Evolutionary conservation across 1,140 invertebrate species (phyloP).

Genomic region (Centruroides sculpturatus): DNA sequence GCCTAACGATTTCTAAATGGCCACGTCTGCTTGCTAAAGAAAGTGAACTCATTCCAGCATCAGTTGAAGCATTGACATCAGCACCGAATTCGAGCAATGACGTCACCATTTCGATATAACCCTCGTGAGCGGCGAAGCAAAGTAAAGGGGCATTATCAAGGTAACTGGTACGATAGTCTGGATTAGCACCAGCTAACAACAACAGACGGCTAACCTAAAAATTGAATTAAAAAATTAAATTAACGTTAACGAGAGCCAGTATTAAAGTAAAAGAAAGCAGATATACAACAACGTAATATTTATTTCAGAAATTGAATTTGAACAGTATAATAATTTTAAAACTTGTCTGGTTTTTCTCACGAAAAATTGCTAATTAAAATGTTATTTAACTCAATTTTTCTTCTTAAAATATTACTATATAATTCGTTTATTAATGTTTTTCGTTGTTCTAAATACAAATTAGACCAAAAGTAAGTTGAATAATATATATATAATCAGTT

Average conservation of each 20-base stretch:
- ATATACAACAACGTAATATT: not conserved
- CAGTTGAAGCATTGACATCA: constrained; percentile 72
- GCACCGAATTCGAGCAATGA: constrained; percentile 83
- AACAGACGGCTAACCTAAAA: constrained; percentile 69
- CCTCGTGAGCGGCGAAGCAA: constrained; percentile 76
- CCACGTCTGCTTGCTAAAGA: constrained; percentile 54
- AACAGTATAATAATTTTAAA: not conserved
- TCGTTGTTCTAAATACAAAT: too few species aligned
- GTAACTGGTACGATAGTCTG: constrained; percentile 53
- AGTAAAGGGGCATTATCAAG: constrained; percentile 68
- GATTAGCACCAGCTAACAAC: constrained; percentile 74
- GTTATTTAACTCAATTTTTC: too few species aligned
- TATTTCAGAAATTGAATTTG: not conserved
- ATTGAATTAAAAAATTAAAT: not conserved
- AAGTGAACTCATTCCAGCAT: constrained; percentile 66
- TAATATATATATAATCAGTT: too few species aligned
- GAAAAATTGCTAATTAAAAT: too few species aligned
- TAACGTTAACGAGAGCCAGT: not conserved
- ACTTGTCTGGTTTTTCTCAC: not conserved
- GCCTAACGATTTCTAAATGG: constrained; percentile 22
- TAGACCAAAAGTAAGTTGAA: too few species aligned
- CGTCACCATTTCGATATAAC: constrained; percentile 70
- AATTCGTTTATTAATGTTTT: too few species aligned
- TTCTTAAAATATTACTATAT: too few species aligned
- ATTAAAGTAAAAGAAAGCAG: not conserved